Conservation (phyloP, 2,797 vertebrate species). For the Dipus sagitta region DNA sequence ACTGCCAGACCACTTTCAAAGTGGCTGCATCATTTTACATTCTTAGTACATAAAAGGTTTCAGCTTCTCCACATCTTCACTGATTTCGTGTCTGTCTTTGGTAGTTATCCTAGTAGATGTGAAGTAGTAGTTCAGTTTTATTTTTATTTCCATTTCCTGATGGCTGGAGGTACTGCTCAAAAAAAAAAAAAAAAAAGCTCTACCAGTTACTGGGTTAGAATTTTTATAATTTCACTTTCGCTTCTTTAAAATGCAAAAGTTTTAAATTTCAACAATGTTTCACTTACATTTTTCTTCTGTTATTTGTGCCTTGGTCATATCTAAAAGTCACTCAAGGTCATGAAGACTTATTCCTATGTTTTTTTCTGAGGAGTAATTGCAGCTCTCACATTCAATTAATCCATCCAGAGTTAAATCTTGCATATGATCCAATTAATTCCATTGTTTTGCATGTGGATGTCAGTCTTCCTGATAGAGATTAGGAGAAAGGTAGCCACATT, state of each 20-base stretch:
- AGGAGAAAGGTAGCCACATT: too few species aligned
- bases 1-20: background rate
- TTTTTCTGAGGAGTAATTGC: background rate
- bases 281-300: background rate
- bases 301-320: background rate
- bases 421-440: background rate
- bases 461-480: background rate
- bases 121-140: background rate
- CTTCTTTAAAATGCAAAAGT: background rate
- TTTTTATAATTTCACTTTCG: background rate
- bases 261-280: background rate
- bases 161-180: background rate
- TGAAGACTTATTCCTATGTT: background rate
- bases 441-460: background rate
- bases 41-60: background rate
- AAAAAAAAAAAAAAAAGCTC: background rate
- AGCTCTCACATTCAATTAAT: background rate
- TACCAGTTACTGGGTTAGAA: background rate
- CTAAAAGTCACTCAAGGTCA: background rate
- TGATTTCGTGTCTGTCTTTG: background rate
- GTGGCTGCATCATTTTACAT: background rate
- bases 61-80: background rate
- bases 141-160: slow-evolving; percentile 36
- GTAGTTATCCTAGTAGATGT: background rate
- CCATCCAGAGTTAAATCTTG: background rate